Percentiles rank a stretch among this genome's conserved stretches.
phyloP scores from a whole-genome alignment of 1,140 invertebrate genomes.

The Portunus trituberculatus region DNA sequence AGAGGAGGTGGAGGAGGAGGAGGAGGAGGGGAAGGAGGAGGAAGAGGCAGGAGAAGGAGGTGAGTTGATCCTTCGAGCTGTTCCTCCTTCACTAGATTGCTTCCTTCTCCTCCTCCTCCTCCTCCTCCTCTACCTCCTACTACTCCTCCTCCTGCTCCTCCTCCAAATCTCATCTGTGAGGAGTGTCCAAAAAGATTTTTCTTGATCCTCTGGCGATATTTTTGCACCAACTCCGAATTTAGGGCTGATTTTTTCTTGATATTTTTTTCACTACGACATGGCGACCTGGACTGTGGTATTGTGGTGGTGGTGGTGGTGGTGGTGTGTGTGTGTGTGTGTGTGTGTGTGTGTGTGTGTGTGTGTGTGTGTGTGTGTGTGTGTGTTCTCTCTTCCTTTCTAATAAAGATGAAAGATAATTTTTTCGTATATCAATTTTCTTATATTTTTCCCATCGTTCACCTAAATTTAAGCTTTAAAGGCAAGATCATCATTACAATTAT shows the following conservation, averaged over 20 bases:
- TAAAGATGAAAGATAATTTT: too few relatives aligned
- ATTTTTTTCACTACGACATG: too few relatives aligned
- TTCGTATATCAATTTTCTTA: too few relatives aligned
- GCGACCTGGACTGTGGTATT: neutral
- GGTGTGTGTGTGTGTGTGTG: neutral
- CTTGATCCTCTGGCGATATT: neutral
- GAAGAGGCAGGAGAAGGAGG: neutral
- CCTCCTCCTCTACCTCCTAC: neutral
- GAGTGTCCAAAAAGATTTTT: neutral
- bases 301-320: neutral
- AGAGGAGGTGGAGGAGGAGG: neutral
- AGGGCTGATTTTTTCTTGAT: neutral
- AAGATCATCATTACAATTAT: too few relatives aligned
- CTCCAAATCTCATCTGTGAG: constrained; percentile 13
- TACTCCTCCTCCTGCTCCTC: neutral
- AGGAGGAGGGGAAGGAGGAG: neutral
- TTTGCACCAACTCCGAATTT: neutral
- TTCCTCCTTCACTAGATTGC: neutral
- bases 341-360: neutral
- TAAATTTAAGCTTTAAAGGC: too few relatives aligned
- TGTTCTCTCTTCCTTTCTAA: neutral
- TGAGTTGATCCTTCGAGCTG: neutral
- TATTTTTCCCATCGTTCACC: too few relatives aligned
- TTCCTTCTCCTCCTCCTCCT: neutral
- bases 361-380: neutral